These are phyloP conservation scores for Pao palembangensis DNA, from an alignment of 2,113 vertebrate genomes.

Conservation along the genomic window DNA sequence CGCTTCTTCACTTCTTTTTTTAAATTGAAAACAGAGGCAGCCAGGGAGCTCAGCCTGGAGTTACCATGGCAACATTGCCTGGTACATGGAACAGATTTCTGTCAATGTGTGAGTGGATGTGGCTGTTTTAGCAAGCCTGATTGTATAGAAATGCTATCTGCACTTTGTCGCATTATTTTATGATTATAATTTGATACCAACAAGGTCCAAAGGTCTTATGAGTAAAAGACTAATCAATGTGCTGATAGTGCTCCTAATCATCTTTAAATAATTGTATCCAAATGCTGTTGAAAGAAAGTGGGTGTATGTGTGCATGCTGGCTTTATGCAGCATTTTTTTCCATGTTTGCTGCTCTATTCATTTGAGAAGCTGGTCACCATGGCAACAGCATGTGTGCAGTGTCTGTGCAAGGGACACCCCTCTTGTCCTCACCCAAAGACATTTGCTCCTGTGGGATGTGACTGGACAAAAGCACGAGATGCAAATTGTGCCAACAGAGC, in stretches of 20 bases:
- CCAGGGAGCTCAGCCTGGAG: constrained; percentile 29
- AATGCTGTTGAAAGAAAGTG: constrained; percentile 5
- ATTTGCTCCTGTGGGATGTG: constrained; percentile 32
- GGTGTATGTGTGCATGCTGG: constrained; percentile 3
- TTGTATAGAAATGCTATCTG: no score
- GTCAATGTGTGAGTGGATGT: constrained; percentile 9
- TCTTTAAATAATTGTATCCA: no score
- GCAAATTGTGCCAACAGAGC: constrained; percentile 49
- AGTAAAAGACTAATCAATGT: no score
- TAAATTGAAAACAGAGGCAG: constrained; percentile 24
- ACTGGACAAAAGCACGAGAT: constrained; percentile 60
- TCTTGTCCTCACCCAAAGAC: constrained; percentile 54
- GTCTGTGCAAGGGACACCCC: constrained; percentile 6
- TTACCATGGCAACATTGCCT: constrained; percentile 64
- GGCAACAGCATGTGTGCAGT: constrained; percentile 61
- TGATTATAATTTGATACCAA: no score
- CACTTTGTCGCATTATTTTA: no score
- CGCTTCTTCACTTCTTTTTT: constrained; percentile 1
- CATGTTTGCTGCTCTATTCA: constrained; percentile 24
- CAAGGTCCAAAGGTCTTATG: no score
- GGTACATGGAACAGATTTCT: constrained; percentile 22
- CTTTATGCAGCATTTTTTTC: neutral
- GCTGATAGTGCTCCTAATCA: no score
- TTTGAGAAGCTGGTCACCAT: constrained; percentile 58
- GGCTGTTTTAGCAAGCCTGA: neutral